Base-by-base conservation (phyloP, 64 coral and sea anemone genomes). In the Catalaphyllia jardinei region DNA sequence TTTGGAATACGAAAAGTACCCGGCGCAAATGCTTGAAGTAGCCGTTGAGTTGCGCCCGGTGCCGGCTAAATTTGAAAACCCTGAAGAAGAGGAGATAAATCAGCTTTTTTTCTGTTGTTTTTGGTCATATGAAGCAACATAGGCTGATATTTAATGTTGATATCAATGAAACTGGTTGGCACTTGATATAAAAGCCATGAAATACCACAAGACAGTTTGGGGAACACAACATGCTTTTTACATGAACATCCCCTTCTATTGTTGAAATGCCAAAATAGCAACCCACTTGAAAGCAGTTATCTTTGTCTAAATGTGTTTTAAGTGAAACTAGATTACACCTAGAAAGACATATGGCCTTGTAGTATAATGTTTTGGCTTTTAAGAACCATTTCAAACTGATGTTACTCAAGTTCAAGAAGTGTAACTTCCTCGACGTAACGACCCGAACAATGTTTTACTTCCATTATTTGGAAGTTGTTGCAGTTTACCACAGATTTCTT, bases 321-420 rank as follows among this genome's bases (percentile, higher is more conserved):
- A 15, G 52, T 79, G 77, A 27, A 79, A 79, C 50, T 59, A 79
- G 20, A 54, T 20, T 22, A 79, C n/a, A 59, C 57, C 39, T 29
- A 59, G 39, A 59, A 79, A n/a, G 52, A 79, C 52, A 52, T 15
- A 79, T 79, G 22, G 77, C 27, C 77, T 79, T 79, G 49, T 54
- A n/a, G 77, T 79, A 17, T 79, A 79, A 79, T 79, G 52, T 52
- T 79, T 57, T 55, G 77, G 22, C 38, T 77, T 52, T 79, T 78
- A 11, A 29, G 11, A 59, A 79, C 49, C 14, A 24, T 28, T 79
- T 79, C 35, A 10, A 75, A 75, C 16, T 75, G 30, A 33, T 75
- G 16, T 75, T 12, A 38, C 73, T 75, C 57, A 57, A 15, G 19
- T 79, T 60, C 77, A 79, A 79, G 51, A 79, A 79, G 19, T 79